Base-by-base conservation (phyloP, 2,797 vertebrate species). In the Diceros bicornis region DNA sequence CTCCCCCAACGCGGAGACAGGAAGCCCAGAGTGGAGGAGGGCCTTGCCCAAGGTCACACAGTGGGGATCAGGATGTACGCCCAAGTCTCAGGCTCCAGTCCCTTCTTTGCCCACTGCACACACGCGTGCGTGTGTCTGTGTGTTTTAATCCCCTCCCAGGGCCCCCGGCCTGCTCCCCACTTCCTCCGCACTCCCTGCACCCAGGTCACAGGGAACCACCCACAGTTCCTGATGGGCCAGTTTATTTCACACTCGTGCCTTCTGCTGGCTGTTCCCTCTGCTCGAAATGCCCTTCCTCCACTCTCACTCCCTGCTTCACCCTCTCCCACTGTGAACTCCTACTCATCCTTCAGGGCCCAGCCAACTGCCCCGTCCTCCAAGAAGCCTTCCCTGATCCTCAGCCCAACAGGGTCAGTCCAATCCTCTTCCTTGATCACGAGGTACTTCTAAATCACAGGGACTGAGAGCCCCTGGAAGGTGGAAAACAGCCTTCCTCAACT, bases 121-220 rank as follows among this genome's bases (percentile, higher is more conserved):
- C 14, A 12, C 9, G 0, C 16, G 23, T 32, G 25, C 12, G 0
- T 27, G 32, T 23, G 16, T 52, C 52, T 84, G 14, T 74, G 85
- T 41, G 50, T 27, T 66, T 47, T 29, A 4, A 61, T 59, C 29
- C 62, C 50, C 20, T 69, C 44, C 6, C 2, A 44, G 32, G 8
- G 32, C 14, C 9, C 50, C 21, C n/a, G 0, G 0, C 1, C 7
- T 20, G n/a, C 32, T 18, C 9, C 13, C 12, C n/a, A 18, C 59
- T 89, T 47, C 55, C 71, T 32, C 59, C 29, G 29, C 4, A 18
- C 18, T 25, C n/a, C 44, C 68, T 18, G 37, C 32, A 37, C n/a
- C 59, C 12, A 21, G 4, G 32, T 59, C 61, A 1, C 1, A 34
- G 66, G 47, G n/a, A 41, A 34, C n/a, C 25, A 8, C 57, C 27